Evolutionary conservation across 30 jellyfish, hydroid and myxozoan genomes (phyloP).

Genomic region (Hydra vulgaris): DNA sequence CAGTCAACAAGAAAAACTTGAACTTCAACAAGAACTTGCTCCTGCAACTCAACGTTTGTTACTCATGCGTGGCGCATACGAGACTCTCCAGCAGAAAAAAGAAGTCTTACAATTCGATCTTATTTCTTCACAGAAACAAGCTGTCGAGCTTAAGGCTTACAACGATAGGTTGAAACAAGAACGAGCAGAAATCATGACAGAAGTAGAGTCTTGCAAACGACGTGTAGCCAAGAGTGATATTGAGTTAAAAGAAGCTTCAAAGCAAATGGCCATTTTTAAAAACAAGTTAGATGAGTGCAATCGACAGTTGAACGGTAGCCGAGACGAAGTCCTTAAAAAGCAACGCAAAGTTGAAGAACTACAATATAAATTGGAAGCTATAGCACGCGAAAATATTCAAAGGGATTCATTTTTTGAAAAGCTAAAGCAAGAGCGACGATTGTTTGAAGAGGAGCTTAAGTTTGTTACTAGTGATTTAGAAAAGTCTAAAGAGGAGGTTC

Average conservation of each 20-base stretch:
- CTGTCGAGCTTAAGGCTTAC: constrained; percentile 68
- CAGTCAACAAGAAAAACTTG: constrained; percentile 91
- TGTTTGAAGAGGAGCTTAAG: constrained; percentile 79
- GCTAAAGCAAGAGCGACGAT: constrained; percentile 63
- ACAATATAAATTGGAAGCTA: constrained; percentile 76
- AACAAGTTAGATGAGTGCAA: constrained; percentile 69
- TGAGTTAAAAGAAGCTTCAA: constrained; percentile 50
- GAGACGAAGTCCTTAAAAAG: constrained; percentile 58
- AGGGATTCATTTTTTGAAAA: constrained; percentile 71
- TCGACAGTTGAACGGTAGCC: constrained; percentile 46
- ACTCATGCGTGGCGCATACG: constrained; percentile 96
- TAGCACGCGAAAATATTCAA: constrained; percentile 67
- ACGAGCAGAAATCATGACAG: constrained; percentile 72
- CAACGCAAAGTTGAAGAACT: constrained; percentile 82
- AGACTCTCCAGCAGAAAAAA: constrained; percentile 91
- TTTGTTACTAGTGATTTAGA: constrained; percentile 72
- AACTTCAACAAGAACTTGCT: constrained; percentile 97
- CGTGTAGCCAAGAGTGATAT: constrained; percentile 53
- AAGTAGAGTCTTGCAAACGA: constrained; percentile 64
- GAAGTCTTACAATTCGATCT: constrained; percentile 82
- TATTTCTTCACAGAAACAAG: constrained; percentile 66
- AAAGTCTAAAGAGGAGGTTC: constrained; percentile 57
- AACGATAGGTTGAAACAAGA: constrained; percentile 83
- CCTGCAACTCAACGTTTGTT: constrained; percentile 96
- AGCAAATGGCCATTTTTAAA: constrained; percentile 53